These are phyloP conservation scores for Clarias macrocephalus DNA, from an alignment of 2,113 vertebrate species.

Conservation along the genomic window DNA sequence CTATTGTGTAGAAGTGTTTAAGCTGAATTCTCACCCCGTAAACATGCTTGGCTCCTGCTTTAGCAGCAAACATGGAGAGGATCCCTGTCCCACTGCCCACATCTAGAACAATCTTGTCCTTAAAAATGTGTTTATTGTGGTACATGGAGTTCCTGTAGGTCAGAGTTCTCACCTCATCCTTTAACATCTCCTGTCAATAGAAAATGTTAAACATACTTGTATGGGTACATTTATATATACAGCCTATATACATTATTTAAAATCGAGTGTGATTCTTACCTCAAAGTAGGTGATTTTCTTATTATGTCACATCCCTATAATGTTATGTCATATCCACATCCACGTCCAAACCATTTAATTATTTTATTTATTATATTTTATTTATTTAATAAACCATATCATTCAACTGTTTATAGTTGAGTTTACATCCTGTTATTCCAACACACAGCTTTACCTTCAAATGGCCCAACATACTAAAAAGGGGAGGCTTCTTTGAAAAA, in stretches of 20 bases:
- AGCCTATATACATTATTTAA: background rate
- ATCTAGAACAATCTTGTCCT: slow-evolving; percentile 93
- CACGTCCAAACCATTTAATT: background rate
- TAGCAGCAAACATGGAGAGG: slow-evolving; percentile 97
- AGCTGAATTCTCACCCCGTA: slow-evolving; percentile 84
- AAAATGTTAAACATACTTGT: background rate
- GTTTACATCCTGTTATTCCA: background rate
- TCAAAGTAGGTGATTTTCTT: background rate
- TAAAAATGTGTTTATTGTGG: slow-evolving; percentile 98
- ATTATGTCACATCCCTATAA: background rate
- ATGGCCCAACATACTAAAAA: background rate
- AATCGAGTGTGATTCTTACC: background rate
- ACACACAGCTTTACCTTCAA: background rate
- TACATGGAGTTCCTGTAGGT: slow-evolving; percentile 98
- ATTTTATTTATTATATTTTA: background rate
- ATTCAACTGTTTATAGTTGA: background rate
- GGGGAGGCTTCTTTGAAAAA: background rate
- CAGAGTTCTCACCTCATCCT: slow-evolving; percentile 94
- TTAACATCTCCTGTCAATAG: slow-evolving; percentile 91
- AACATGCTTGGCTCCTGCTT: slow-evolving; percentile 94
- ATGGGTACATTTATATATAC: too few relatives aligned
- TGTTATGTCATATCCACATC: too few relatives aligned
- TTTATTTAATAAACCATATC: background rate
- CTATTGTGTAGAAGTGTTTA: background rate
- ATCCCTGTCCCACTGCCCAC: slow-evolving; percentile 96